Conservation (phyloP, 1,140 invertebrate species). For the Drosophila jambulina region DNA sequence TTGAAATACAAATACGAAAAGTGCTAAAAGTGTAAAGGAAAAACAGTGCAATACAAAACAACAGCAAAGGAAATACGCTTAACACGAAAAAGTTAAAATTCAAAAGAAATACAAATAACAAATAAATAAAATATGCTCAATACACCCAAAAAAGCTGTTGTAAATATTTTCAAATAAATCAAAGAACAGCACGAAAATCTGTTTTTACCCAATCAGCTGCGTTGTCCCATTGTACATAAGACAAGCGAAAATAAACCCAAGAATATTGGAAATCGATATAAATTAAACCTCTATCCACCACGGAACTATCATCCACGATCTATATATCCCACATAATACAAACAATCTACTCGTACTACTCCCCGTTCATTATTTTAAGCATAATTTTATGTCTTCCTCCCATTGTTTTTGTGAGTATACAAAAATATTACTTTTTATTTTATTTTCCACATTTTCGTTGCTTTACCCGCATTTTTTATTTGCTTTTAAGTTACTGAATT, state of each 20-base stretch:
- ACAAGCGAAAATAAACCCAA: slow-evolving; percentile 23
- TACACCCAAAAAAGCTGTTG: slow-evolving; percentile 62
- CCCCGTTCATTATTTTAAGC: slow-evolving; percentile 74
- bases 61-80: slow-evolving; percentile 73
- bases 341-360: slow-evolving; percentile 64
- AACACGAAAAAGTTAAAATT: slow-evolving; percentile 80
- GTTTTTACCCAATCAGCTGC: slow-evolving; percentile 16
- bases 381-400: slow-evolving; percentile 78
- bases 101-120: slow-evolving; percentile 61
- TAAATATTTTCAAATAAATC: slow-evolving; percentile 68
- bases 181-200: slow-evolving; percentile 27
- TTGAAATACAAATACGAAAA: slow-evolving; percentile 25
- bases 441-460: slow-evolving; percentile 13
- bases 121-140: slow-evolving; percentile 37
- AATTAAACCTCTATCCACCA: slow-evolving; percentile 36
- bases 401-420: slow-evolving; percentile 82
- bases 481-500: slow-evolving; percentile 7
- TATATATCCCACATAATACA: slow-evolving; percentile 58
- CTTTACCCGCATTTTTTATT: slow-evolving; percentile 19
- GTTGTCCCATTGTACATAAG: slow-evolving; percentile 52
- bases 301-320: slow-evolving; percentile 34
- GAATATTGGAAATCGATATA: slow-evolving; percentile 33
- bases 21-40: slow-evolving; percentile 48
- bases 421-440: slow-evolving; percentile 73
- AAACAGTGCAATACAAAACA: slow-evolving; percentile 62